Evolutionary conservation across 2,113 vertebrate genomes (phyloP), one percentile per base, ranked within the genome.

Genomic region (Alligator mississippiensis): DNA sequence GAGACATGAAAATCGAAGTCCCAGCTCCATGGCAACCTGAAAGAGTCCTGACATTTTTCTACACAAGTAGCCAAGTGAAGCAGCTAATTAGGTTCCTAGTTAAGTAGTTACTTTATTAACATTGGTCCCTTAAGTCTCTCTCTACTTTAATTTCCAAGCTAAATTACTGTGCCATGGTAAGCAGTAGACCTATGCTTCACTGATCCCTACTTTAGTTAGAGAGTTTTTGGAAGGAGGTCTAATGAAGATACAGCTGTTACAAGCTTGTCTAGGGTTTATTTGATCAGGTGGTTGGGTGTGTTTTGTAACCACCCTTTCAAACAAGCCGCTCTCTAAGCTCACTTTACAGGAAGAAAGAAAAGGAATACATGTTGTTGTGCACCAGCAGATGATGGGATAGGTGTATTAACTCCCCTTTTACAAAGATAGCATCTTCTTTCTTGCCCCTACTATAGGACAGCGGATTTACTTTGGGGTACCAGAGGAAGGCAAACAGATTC

Each of bases 1-100:
- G 95, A 96, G 94, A 97, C 94, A 72, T 94, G 93, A 97, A 97
- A 97, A 97, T 97, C 96, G 94, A 94, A 93, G 93, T 76, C 90
- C 14, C 64, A 90, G 92, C 95, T 87, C 82, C n/a, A 75, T 90
- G 77, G 92, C 94, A 95, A 61, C 76, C 60, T 83, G 87, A 89
- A 87, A 68, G 82, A 93, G 89, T 80, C 89, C 22, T 89, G 90
- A 80, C 93, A 93, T 96, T 97, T 95, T 92, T 95, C 94, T 95
- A 47, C 90, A 94, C 95, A 95, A 95, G 95, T 96, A 94, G 93
- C 12, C 89, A 64, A 58, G 90, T 93, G 80, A 94, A 64, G 85
- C 77, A 86, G 63, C 94, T 93, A 24, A 88, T 93, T 84, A 77
- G 82, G 93, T 30, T 24, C 77, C 87, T 95, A 93, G 86, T 70